Evolutionary conservation across 53 echinoderm and acorn worm species (phyloP).

Genomic region (Hippasteria phrygiana): DNA sequence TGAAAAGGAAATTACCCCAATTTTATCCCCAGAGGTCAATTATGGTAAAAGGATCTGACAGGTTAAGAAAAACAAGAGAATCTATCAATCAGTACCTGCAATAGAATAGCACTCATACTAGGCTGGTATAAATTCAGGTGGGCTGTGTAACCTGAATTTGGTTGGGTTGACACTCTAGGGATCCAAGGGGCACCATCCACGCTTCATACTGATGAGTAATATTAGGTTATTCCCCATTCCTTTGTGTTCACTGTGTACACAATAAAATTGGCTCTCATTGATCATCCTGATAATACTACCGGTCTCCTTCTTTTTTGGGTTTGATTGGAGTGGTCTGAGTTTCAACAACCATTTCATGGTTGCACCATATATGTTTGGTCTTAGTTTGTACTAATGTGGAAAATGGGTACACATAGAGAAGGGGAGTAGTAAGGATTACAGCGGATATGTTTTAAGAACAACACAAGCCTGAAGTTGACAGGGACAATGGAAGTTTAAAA

Average conservation of each 20-base stretch:
- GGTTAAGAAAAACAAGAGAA: background rate
- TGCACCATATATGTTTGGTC: background rate
- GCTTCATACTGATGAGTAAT: slow-evolving; percentile 49
- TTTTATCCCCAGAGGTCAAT: background rate
- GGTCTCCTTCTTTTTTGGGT: background rate
- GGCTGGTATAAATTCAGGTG: background rate
- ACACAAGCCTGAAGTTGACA: slow-evolving; percentile 44
- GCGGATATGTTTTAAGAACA: background rate
- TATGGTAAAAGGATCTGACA: background rate
- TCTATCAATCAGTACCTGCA: slow-evolving; percentile 7
- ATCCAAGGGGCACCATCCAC: background rate
- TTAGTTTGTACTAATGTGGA: background rate
- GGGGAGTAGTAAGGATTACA: background rate
- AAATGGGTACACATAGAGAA: background rate
- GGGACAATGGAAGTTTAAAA: slow-evolving; percentile 34
- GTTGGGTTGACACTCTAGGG: background rate
- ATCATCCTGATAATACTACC: no score
- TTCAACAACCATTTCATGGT: background rate
- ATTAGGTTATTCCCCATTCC: slow-evolving; percentile 46
- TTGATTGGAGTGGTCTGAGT: background rate
- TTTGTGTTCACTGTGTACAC: background rate
- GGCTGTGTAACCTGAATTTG: background rate
- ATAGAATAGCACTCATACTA: no score
- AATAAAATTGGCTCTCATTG: background rate
- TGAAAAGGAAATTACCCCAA: background rate